Percentiles rank a stretch among this genome's conserved stretches.
phyloP scores from a whole-genome alignment of 2,888 invertebrate genomes.

The Doris montereyensis region DNA sequence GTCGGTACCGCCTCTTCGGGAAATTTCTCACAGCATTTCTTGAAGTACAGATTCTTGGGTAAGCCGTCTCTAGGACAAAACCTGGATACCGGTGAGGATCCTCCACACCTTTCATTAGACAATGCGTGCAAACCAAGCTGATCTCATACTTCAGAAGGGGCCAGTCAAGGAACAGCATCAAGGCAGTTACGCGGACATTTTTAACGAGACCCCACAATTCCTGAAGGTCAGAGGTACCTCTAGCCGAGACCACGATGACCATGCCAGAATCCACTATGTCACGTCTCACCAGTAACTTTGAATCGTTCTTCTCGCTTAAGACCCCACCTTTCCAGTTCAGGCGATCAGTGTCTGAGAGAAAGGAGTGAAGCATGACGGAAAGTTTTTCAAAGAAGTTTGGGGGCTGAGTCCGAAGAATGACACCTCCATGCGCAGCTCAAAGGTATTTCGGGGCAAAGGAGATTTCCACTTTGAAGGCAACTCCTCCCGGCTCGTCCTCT shows the following conservation, averaged over 20 bases:
- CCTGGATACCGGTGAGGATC: slow-evolving; percentile 58
- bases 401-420: slow-evolving; percentile 58
- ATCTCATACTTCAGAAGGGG: slow-evolving; percentile 60
- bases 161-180: slow-evolving; percentile 61
- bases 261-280: slow-evolving; percentile 45
- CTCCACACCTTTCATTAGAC: slow-evolving; percentile 52
- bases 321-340: slow-evolving; percentile 65
- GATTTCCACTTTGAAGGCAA: slow-evolving; percentile 55
- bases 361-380: slow-evolving; percentile 59
- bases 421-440: slow-evolving; percentile 53
- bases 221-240: slow-evolving; percentile 56
- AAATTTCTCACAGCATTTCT: slow-evolving; percentile 53
- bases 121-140: slow-evolving; percentile 60
- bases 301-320: slow-evolving; percentile 55
- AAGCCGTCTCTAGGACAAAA: slow-evolving; percentile 56
- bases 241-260: slow-evolving; percentile 54
- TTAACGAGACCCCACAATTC: slow-evolving; percentile 63
- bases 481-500: slow-evolving; percentile 49
- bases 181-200: slow-evolving; percentile 52
- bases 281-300: slow-evolving; percentile 52
- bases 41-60: slow-evolving; percentile 53
- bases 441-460: slow-evolving; percentile 43
- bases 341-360: slow-evolving; percentile 50
- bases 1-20: slow-evolving; percentile 53
- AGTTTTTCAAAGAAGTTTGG: slow-evolving; percentile 67